Percentiles rank a stretch among this genome's conserved stretches.
These are phyloP conservation scores for Pangasius mekongensis DNA, from an alignment of 2,797 vertebrate genomes.

Conservation along the genomic window DNA sequence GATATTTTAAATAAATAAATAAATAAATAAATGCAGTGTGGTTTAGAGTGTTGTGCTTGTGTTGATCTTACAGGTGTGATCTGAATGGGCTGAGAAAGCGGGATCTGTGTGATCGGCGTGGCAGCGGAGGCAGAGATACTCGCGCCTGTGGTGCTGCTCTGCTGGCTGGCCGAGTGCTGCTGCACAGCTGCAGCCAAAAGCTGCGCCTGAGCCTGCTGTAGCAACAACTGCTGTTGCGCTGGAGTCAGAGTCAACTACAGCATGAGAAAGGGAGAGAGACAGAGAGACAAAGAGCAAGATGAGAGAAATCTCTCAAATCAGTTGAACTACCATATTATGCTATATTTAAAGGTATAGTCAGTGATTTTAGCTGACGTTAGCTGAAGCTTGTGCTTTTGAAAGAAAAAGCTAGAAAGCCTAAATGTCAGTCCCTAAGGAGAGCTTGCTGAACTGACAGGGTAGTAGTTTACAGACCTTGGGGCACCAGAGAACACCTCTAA, in stretches of 20 bases:
- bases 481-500: background rate
- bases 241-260: constrained; percentile 92
- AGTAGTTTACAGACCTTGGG: background rate
- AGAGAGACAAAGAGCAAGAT: background rate
- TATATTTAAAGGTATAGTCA: background rate
- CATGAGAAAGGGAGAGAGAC: background rate
- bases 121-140: constrained; percentile 97
- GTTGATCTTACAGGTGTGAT: constrained; percentile 83
- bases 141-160: constrained; percentile 93
- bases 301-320: background rate
- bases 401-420: background rate
- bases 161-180: constrained; percentile 94
- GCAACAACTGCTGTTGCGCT: constrained; percentile 93
- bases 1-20: background rate
- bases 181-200: constrained; percentile 94
- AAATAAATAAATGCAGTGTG: background rate
- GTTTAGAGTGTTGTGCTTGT: background rate
- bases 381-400: background rate
- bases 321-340: background rate
- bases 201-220: constrained; percentile 98
- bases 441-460: background rate
- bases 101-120: constrained; percentile 96
- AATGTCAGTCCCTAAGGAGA: background rate
- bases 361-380: background rate
- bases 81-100: constrained; percentile 97